These are phyloP conservation scores for Clinocottus analis DNA, from an alignment of 2,113 vertebrate species.

Conservation along the genomic window DNA sequence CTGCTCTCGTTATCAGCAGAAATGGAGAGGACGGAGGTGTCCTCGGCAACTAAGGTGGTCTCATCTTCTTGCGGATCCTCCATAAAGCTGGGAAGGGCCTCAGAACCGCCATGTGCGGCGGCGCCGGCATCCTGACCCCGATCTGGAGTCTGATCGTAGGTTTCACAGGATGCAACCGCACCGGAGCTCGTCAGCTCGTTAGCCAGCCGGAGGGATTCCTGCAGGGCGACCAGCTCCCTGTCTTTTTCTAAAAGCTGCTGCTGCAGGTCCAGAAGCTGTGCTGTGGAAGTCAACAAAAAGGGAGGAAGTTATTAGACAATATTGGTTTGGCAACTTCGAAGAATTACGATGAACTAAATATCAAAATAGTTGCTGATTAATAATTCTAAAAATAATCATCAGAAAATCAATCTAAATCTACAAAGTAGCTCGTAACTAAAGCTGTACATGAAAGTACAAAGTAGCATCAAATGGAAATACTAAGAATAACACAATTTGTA, in stretches of 20 bases:
- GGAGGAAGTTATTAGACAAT: not conserved
- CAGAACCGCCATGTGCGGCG: conserved; percentile 28
- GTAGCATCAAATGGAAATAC: not conserved
- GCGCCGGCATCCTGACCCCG: conserved; percentile 21
- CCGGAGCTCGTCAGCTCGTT: conserved; percentile 64
- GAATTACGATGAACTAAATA: not conserved
- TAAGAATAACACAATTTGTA: not conserved
- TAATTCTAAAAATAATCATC: no score
- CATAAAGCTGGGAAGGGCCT: conserved; percentile 43
- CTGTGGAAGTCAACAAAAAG: conserved; percentile 47
- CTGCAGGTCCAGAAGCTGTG: conserved; percentile 64
- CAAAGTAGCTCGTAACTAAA: not conserved
- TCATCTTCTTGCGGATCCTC: conserved; percentile 78
- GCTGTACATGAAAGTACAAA: not conserved
- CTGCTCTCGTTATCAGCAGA: conserved; percentile 76
- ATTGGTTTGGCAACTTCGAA: not conserved
- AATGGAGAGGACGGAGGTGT: conserved; percentile 71
- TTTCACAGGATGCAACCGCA: conserved; percentile 36
- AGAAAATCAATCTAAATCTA: conserved; percentile 8
- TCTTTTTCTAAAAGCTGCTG: conserved; percentile 78
- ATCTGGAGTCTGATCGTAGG: conserved; percentile 30
- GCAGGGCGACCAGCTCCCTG: conserved; percentile 72
- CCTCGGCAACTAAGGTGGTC: conserved; percentile 77
- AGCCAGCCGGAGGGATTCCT: conserved; percentile 68
- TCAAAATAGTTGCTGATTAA: not conserved